These are phyloP conservation scores for Cryptosula pallasiana DNA, from an alignment of 2,888 invertebrate genomes.

Conservation along the genomic window DNA sequence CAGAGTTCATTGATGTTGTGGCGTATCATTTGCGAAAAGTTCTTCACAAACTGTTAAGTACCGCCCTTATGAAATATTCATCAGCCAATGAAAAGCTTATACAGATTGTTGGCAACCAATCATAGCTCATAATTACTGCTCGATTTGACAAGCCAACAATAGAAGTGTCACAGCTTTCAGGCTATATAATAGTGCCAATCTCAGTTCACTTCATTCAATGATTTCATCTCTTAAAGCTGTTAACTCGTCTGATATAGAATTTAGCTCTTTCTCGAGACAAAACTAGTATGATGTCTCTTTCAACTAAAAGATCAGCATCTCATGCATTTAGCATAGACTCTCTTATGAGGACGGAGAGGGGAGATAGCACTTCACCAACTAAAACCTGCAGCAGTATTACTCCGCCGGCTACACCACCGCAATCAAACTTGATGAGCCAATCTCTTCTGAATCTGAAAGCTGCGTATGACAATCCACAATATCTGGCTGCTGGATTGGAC, in stretches of 20 bases:
- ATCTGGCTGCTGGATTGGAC: not conserved
- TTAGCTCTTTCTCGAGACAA: not conserved
- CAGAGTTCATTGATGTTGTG: not conserved
- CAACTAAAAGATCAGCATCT: constrained; percentile 5
- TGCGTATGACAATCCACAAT: not conserved
- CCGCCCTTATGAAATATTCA: not conserved
- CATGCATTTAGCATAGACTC: constrained; percentile 24
- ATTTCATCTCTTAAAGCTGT: too few relatives aligned
- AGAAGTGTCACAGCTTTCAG: not conserved
- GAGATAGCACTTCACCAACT: not conserved
- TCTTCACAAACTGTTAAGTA: not conserved
- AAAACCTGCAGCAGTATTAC: constrained; percentile 16
- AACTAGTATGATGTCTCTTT: not conserved
- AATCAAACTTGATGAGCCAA: not conserved
- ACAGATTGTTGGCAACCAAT: not conserved
- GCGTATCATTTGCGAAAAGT: not conserved
- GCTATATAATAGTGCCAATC: too few relatives aligned
- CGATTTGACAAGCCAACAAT: not conserved
- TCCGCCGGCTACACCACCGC: constrained; percentile 5
- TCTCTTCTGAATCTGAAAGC: constrained; percentile 14
- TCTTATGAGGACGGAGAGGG: constrained; percentile 10
- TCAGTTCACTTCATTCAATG: too few relatives aligned
- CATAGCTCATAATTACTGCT: not conserved
- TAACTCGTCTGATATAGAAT: too few relatives aligned
- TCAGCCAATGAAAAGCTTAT: not conserved